Base-by-base conservation (phyloP, 2,888 invertebrate species). In the Conchocele bisecta region DNA sequence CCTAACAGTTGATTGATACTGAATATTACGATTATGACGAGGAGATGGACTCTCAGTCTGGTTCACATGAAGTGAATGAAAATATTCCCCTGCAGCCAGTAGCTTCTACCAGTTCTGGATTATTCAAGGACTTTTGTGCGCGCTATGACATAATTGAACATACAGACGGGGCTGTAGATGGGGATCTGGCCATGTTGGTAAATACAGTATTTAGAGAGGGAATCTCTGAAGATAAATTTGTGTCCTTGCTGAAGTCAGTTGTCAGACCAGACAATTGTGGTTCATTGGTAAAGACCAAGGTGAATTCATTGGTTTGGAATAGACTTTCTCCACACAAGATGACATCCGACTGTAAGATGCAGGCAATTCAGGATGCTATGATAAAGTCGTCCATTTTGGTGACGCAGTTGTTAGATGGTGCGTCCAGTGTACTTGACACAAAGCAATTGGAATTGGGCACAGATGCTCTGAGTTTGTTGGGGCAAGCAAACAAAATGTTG, bases 281-380 rank as follows among this genome's bases (percentile, higher is more conserved):
- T 15, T 24, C 31, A 24, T 26, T 59, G 15, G 29, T 42, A 11
- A 42, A 41, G 22, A 42, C 35, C 6, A 44, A 42, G 35, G 33
- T 42, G 22, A 59, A 59, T n/a, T 35, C 44, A 26, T 26, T 15
- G 24, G 41, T 59, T 4, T 54, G 63, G 61, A 42, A 37, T 28
- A 26, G 51, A 15, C 29, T 61, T 20, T 22, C 24, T n/a, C 61
- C 50, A 11, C 15, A 50, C 24, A 37, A 39, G 24, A 33, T 33
- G 22, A 64, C 54, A 22, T 22, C 28, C 6, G 63, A 64, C 24
- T 26, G 33, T 26, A 64, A 64, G 46, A 17, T 64, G n/a, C 15
- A 53, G 46, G 26, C 15, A 26, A 28, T 39, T 11, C 42, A 64
- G 37, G 24, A 28, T 31, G 50, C 63, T 13, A 33, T 54, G 3